Conservation (phyloP, 2,888 invertebrate species). For the Sarcophaga rosellei region DNA sequence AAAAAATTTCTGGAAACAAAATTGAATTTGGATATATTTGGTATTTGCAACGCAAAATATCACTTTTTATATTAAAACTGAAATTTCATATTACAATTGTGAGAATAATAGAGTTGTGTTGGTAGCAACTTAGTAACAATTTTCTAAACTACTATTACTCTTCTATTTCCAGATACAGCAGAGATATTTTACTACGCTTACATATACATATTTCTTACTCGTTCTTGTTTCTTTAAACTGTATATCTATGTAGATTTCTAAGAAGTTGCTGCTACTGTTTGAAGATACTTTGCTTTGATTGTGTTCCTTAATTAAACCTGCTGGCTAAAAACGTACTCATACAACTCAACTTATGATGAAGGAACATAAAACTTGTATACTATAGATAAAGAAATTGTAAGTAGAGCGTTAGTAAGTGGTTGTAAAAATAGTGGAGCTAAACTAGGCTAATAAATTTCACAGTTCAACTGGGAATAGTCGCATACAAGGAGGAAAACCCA, state of each 20-base stretch:
- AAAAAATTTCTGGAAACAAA: no score
- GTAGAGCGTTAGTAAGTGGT: neutral
- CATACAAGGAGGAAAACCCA: neutral
- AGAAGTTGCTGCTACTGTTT: neutral
- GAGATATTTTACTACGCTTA: neutral
- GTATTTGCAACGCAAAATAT: no score
- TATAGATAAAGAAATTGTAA: neutral
- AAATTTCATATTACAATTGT: slow-evolving; percentile 1
- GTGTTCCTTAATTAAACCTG: slow-evolving; percentile 57
- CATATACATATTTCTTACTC: neutral
- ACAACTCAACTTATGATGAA: neutral
- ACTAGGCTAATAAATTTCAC: slow-evolving; percentile 58
- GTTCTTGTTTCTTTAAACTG: no score
- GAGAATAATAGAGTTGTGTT: no score
- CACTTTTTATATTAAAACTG: neutral
- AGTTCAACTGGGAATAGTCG: slow-evolving; percentile 45
- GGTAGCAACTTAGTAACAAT: neutral
- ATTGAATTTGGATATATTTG: no score
- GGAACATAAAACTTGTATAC: neutral
- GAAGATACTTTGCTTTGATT: slow-evolving; percentile 26
- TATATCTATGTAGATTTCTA: neutral
- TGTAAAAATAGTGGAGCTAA: slow-evolving; percentile 21
- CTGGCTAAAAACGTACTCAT: slow-evolving; percentile 31
- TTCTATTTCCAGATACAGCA: slow-evolving; percentile 44
- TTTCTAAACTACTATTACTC: slow-evolving; percentile 45